These are phyloP conservation scores for Cephus spinipes DNA, from an alignment of 2,888 invertebrate genomes.

Conservation along the genomic window DNA sequence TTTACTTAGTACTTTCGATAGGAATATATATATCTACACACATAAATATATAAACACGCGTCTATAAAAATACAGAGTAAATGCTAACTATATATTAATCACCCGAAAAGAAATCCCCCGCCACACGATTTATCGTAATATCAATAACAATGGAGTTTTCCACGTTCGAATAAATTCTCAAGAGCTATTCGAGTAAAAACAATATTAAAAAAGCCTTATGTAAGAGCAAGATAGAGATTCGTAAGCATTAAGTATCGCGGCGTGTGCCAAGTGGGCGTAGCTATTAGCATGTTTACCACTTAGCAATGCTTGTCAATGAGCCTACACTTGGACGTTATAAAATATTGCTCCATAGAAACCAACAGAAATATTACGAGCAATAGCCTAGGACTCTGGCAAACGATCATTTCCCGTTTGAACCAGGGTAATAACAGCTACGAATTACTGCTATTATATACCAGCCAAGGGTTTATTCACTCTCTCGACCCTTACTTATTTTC, in stretches of 20 bases:
- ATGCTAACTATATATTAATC: not conserved
- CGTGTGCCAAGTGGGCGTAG: conserved; percentile 31
- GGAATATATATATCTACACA: not conserved
- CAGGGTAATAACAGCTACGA: not conserved
- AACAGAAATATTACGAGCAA: not conserved
- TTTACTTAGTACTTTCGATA: not conserved
- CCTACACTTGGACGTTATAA: conserved; percentile 23
- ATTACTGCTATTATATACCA: not conserved
- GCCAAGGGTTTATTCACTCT: not conserved
- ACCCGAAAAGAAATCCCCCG: not conserved
- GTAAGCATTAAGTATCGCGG: conserved; percentile 7
- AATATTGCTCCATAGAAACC: not conserved
- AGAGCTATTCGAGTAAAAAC: not conserved
- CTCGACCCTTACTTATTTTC: not conserved
- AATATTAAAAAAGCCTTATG: not conserved
- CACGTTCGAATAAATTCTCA: not conserved
- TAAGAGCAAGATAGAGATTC: not conserved
- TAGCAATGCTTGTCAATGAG: conserved; percentile 34
- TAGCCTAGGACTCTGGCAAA: not conserved
- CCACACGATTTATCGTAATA: not conserved
- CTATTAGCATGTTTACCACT: conserved; percentile 36
- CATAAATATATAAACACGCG: not conserved
- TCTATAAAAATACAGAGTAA: not conserved
- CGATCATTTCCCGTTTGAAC: not conserved
- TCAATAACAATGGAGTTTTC: not conserved